phyloP scores from a whole-genome alignment of 2,888 invertebrate species.

The Drosophila setosimentum region DNA sequence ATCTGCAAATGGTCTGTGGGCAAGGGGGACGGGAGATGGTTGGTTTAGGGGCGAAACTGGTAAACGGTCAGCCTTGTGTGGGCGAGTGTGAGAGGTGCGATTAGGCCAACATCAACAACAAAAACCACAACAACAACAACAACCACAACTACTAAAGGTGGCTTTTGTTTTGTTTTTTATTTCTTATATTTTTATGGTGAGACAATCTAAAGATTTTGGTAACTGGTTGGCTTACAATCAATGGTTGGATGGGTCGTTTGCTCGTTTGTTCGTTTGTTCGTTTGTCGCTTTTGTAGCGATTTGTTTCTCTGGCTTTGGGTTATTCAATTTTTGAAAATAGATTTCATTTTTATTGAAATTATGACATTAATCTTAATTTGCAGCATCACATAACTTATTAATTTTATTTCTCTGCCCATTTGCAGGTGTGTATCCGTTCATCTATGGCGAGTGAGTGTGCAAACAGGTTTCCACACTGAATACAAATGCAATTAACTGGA shows the following conservation, averaged over 20 bases:
- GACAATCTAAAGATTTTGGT: conserved; percentile 37
- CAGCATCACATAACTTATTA: conserved; percentile 74
- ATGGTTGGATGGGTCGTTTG: conserved; percentile 11
- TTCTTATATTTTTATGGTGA: conserved; percentile 24
- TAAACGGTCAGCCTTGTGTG: conserved; percentile 58
- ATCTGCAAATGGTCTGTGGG: conserved; percentile 46
- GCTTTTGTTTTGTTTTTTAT: conserved; percentile 8
- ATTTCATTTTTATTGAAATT: conserved; percentile 80
- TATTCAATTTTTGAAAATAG: conserved; percentile 63
- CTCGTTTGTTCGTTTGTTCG: conserved; percentile 3
- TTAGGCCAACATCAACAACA: conserved; percentile 38
- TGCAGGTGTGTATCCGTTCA: conserved; percentile 69
- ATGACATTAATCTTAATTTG: conserved; percentile 82
- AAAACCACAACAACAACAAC: conserved; percentile 22
- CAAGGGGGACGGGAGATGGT: background rate
- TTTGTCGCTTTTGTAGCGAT: conserved; percentile 12
- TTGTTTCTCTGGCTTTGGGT: conserved; percentile 10
- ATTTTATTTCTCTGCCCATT: conserved; percentile 56
- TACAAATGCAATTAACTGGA: conserved; percentile 2
- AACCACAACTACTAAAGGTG: background rate
- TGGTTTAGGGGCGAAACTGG: conserved; percentile 18
- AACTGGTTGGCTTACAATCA: conserved; percentile 59
- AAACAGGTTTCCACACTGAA: conserved; percentile 51
- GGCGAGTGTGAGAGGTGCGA: conserved; percentile 71
- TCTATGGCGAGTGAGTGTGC: background rate